A percentile compares a stretch with the other conserved stretches of the same genome.
Conservation (phyloP, 2,888 invertebrate genomes). For the Diarsia rubi region DNA sequence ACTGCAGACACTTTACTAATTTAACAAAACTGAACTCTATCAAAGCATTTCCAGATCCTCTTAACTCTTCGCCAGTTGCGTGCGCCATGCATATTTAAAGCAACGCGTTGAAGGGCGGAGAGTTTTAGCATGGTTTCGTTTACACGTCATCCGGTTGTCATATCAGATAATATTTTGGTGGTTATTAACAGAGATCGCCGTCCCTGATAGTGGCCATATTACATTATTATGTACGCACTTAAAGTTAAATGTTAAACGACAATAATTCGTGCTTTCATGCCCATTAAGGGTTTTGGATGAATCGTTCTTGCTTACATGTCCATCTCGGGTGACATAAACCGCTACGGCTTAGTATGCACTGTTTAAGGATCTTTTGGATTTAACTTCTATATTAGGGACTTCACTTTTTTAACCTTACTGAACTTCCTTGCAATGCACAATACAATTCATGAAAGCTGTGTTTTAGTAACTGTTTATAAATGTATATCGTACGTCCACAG, state of each 20-base stretch:
- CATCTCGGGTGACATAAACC: constrained; percentile 2
- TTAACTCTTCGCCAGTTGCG: constrained; percentile 58
- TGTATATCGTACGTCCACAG: constrained; percentile 14
- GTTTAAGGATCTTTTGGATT: not conserved
- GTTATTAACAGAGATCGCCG: constrained; percentile 76
- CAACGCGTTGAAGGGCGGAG: constrained; percentile 73
- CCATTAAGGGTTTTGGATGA: constrained; percentile 32
- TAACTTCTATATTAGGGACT: not conserved
- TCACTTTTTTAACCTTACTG: not conserved
- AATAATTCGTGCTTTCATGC: constrained; percentile 40
- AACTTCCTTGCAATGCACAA: not conserved
- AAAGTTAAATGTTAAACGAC: constrained; percentile 46
- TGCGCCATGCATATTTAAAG: constrained; percentile 65
- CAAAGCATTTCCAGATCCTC: constrained; percentile 53
- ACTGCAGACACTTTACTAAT: not conserved
- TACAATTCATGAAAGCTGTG: not conserved
- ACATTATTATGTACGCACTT: constrained; percentile 58
- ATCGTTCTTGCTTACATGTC: not conserved
- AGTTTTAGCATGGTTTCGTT: constrained; percentile 75
- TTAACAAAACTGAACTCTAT: not conserved
- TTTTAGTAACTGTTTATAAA: constrained; percentile 31
- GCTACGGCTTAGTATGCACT: not conserved
- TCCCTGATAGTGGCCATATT: constrained; percentile 65
- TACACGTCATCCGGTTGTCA: constrained; percentile 80
- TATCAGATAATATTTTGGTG: constrained; percentile 78